Conservation (phyloP, 2,113 vertebrate genomes). For the Neolamprologus brichardi region DNA sequence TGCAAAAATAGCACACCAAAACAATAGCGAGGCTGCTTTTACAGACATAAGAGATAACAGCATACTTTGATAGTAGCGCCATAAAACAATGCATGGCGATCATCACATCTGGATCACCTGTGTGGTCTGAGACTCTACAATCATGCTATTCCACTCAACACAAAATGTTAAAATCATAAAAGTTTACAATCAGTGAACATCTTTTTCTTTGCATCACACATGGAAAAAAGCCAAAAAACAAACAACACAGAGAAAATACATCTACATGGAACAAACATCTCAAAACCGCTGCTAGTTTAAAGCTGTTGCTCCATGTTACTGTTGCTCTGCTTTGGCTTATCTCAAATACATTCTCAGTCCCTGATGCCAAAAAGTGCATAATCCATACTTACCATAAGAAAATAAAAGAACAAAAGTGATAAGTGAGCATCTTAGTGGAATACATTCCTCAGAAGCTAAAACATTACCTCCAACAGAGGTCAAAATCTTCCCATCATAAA, state of each 20-base stretch:
- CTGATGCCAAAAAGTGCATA: not conserved
- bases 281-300: constrained; percentile 56
- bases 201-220: not conserved
- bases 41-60: not conserved
- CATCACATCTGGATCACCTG: not conserved
- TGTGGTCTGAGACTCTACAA: not conserved
- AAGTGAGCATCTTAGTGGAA: constrained; percentile 21
- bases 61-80: not conserved
- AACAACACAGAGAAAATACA: constrained; percentile 17
- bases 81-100: not conserved
- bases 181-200: not conserved
- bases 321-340: constrained; percentile 34
- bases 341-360: not conserved
- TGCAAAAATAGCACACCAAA: not conserved
- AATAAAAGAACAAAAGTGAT: constrained; percentile 10
- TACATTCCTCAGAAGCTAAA: constrained; percentile 36
- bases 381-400: constrained; percentile 52
- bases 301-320: constrained; percentile 41
- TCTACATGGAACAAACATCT: constrained; percentile 44
- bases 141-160: not conserved
- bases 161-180: constrained; percentile 11
- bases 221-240: not conserved
- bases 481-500: not conserved
- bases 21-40: not conserved
- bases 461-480: not conserved